Conservation (phyloP, 2,888 invertebrate genomes). For the Drosophila maculinotata region DNA sequence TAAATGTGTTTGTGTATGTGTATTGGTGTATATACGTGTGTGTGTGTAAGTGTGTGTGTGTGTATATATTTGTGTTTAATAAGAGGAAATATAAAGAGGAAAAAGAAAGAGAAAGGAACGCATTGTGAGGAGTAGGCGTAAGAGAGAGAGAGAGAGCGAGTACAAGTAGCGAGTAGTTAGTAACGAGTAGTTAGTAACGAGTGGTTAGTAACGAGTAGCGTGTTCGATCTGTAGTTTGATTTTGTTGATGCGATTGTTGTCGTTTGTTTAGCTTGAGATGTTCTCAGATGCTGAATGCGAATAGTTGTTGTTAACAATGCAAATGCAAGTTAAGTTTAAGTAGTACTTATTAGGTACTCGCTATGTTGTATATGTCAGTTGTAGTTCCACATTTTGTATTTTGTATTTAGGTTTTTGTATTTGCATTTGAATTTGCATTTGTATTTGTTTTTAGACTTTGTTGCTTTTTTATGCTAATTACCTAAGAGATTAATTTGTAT, state of each 20-base stretch:
- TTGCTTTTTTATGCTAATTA: conserved; percentile 33
- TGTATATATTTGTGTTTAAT: conserved; percentile 15
- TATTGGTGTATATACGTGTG: too few species aligned
- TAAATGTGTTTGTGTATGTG: conserved; percentile 28
- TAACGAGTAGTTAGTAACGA: conserved; percentile 13
- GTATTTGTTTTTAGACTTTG: conserved; percentile 5
- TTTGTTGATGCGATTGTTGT: conserved; percentile 26
- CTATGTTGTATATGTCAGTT: conserved; percentile 10
- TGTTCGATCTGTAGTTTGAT: conserved; percentile 14
- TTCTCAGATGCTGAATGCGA: conserved; percentile 1
- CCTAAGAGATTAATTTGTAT: conserved; percentile 39
- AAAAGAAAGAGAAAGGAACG: neutral
- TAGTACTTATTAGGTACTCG: conserved; percentile 20
- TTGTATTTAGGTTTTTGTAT: conserved; percentile 3
- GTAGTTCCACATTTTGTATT: conserved; percentile 10
- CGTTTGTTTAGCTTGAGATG: conserved; percentile 14
- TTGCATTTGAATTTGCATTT: conserved; percentile 9
- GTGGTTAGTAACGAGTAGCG: conserved; percentile 2
- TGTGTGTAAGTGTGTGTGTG: conserved; percentile 18
- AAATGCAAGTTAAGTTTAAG: conserved; percentile 23
- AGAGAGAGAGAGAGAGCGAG: conserved; percentile 6
- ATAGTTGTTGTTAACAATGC: conserved; percentile 21
- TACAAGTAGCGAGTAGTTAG: conserved; percentile 11
- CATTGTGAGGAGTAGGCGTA: conserved; percentile 1
- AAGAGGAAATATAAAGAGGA: neutral